Conservation (phyloP, 2,888 invertebrate genomes). For the Eulithis prunata region DNA sequence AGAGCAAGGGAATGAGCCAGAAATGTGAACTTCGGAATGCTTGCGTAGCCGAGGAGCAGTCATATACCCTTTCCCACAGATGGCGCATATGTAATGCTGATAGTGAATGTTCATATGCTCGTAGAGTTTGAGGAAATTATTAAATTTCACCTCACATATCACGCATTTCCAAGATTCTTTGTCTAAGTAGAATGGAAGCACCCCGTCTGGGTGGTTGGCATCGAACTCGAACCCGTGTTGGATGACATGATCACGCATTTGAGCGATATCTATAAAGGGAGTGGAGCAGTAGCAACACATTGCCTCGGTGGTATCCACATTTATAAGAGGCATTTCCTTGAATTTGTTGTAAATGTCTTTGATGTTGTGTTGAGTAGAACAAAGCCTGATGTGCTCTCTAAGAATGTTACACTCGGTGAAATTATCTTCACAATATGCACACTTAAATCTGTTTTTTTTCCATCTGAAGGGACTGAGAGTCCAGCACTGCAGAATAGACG, state of each 20-base stretch:
- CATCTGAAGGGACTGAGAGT: constrained; percentile 71
- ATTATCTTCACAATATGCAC: constrained; percentile 72
- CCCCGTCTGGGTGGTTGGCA: constrained; percentile 67
- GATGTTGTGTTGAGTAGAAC: constrained; percentile 58
- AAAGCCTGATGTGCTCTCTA: constrained; percentile 63
- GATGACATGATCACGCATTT: constrained; percentile 66
- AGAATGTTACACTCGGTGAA: constrained; percentile 66
- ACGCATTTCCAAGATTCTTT: constrained; percentile 73
- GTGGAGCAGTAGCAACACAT: constrained; percentile 61
- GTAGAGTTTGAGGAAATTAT: constrained; percentile 74
- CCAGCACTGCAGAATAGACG: constrained; percentile 71
- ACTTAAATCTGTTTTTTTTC: constrained; percentile 73
- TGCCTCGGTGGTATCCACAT: constrained; percentile 68
- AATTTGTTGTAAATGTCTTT: constrained; percentile 76
- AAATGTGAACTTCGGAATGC: constrained; percentile 72
- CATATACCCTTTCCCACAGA: constrained; percentile 77
- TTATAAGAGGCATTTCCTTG: constrained; percentile 76
- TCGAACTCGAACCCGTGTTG: constrained; percentile 66
- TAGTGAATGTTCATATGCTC: constrained; percentile 79
- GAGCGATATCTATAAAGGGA: constrained; percentile 53
- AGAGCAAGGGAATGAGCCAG: constrained; percentile 72
- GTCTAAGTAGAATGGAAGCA: constrained; percentile 68
- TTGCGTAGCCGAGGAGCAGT: constrained; percentile 72
- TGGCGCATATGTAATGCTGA: constrained; percentile 75
- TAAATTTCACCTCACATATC: constrained; percentile 67